Evolutionary conservation across 2,113 vertebrate genomes (phyloP).

Genomic region (Myodes glareolus): DNA sequence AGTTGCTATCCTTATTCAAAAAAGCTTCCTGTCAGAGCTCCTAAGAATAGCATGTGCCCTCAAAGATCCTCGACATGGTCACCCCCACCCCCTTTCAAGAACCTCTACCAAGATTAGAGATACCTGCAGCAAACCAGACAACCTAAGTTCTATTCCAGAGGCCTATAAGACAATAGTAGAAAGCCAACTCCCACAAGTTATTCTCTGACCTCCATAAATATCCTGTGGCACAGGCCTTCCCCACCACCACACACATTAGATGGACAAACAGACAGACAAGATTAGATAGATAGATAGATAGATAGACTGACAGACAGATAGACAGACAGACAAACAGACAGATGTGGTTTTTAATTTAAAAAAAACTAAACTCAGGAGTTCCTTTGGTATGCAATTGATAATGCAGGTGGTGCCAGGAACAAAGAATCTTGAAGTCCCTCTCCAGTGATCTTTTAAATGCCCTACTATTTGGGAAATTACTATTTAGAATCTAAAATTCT

Average conservation of each 20-base stretch:
- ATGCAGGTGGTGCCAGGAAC: neutral
- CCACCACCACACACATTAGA: neutral
- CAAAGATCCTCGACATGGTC: neutral
- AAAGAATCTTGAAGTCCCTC: neutral
- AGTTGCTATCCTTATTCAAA: constrained; percentile 20
- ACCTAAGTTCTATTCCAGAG: no score
- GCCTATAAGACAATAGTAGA: neutral
- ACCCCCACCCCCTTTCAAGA: neutral
- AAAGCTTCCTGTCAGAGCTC: neutral
- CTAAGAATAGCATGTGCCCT: neutral
- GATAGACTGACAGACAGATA: neutral
- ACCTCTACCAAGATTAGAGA: neutral
- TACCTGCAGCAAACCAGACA: neutral
- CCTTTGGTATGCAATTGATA: neutral
- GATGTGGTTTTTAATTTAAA: neutral
- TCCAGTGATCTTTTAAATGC: neutral
- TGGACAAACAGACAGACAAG: neutral
- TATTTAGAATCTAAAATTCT: constrained; percentile 45
- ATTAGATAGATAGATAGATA: no score
- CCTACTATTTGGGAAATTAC: neutral
- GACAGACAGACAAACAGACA: neutral
- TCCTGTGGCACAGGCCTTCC: neutral
- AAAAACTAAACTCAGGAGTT: neutral
- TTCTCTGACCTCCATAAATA: neutral
- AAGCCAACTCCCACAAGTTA: no score